Evolutionary conservation across 2,113 vertebrate genomes (phyloP), one percentile per base, ranked within the genome.

Genomic region (Dasyurus viverrinus): DNA sequence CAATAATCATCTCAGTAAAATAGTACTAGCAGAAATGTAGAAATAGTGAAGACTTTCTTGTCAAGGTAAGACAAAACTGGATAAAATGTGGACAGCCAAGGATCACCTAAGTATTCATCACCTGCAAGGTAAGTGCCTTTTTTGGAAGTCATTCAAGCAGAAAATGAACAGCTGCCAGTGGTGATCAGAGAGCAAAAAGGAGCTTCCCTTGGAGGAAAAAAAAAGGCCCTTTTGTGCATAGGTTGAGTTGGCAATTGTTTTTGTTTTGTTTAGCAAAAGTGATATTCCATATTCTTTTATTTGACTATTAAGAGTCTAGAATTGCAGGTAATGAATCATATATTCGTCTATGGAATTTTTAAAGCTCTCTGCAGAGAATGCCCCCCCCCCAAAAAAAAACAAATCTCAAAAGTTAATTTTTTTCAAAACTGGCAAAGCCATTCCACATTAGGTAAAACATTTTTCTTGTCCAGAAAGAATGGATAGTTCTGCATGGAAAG

Each of bases 111-210:
- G 97, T 97, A 99, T 99, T 99, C 98, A 98, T 99, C 98, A 98
- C 96, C 96, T 93, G 93, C 96, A 98, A 99, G 98, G 98, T 99
- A 99, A 99, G 98, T 96, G 97, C 98, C 98, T 98, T 98, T 96
- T 98, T 98, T 97, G 97, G 98, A 98, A 98, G 96, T 98, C 98
- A 98, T 97, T 99, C 98, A 98, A 98, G 99, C 98, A 99, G 99
- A 99, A 99, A 99, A 99, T 99, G 98, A 99, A 99, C 99, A 99
- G 98, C 99, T 99, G 99, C 98, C 98, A 99, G 93, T 97, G 97
- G 92, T 95, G 97, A 98, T 98, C 98, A 98, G 95, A 97, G 93
- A 97, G 93, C 98, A 91, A 90, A 94, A 97, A 98, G 98, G 97
- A 48, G 68, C 60, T 96, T 84, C 54, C 96, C 97, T 94, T 54